phyloP scores from a whole-genome alignment of 1,140 invertebrate genomes.

The Philaenus spumarius region DNA sequence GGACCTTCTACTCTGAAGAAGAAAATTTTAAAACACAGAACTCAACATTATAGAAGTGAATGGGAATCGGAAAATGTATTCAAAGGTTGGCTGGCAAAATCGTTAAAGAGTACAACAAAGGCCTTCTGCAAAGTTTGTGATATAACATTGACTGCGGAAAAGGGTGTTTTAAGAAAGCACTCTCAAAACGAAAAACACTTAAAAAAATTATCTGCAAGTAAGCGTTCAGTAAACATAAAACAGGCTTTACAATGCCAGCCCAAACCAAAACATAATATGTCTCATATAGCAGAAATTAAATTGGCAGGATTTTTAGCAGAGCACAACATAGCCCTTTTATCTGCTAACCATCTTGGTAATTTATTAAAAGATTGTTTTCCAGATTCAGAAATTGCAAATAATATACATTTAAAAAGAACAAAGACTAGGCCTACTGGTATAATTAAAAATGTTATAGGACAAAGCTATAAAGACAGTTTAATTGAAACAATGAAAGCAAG shows the following conservation, averaged over 20 bases:
- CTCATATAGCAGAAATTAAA: slow-evolving; percentile 9
- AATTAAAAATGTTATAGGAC: slow-evolving; percentile 29
- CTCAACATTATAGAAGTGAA: background rate
- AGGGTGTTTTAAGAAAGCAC: slow-evolving; percentile 10
- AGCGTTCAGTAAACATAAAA: background rate
- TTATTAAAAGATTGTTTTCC: background rate
- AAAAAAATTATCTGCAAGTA: background rate
- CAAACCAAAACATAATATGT: slow-evolving; percentile 2
- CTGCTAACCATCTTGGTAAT: slow-evolving; percentile 6
- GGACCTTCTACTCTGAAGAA: too few species aligned
- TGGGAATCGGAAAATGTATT: slow-evolving; percentile 1
- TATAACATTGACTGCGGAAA: background rate
- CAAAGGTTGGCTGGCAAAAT: background rate
- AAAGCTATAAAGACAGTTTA: slow-evolving; percentile 21
- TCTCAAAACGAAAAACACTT: background rate
- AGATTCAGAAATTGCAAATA: slow-evolving; percentile 15
- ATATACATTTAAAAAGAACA: slow-evolving; percentile 9
- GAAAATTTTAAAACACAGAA: too few species aligned
- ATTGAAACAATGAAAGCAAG: slow-evolving; percentile 22
- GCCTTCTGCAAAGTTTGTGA: background rate
- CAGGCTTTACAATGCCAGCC: background rate
- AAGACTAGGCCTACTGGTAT: slow-evolving; percentile 22
- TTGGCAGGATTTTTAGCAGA: slow-evolving; percentile 1
- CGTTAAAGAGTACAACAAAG: background rate
- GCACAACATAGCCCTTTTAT: slow-evolving; percentile 10